phyloP scores from a whole-genome alignment of 2,888 invertebrate genomes.

The Arenicola marina region DNA sequence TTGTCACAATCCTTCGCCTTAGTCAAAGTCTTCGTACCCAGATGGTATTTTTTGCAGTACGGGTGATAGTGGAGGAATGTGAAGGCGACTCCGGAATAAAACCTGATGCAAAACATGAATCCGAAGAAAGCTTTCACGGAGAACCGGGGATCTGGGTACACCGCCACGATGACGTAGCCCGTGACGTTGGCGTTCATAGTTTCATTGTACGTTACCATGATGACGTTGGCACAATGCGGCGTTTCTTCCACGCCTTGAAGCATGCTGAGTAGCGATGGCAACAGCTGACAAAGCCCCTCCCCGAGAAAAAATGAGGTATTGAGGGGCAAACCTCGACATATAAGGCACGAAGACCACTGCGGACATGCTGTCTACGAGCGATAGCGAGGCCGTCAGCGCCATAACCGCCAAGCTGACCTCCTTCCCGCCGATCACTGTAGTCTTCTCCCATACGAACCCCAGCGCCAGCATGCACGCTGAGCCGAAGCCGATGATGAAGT shows the following conservation, averaged over 20 bases:
- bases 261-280: slow-evolving; percentile 74
- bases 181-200: too few relatives aligned
- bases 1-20: too few relatives aligned
- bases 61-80: slow-evolving; percentile 68
- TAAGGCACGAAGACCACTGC: slow-evolving; percentile 85
- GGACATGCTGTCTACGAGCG: slow-evolving; percentile 81
- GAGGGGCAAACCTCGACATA: slow-evolving; percentile 71
- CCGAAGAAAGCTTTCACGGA: slow-evolving; percentile 66
- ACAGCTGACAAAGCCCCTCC: slow-evolving; percentile 72
- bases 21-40: too few relatives aligned
- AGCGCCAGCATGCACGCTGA: slow-evolving; percentile 62
- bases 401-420: slow-evolving; percentile 64
- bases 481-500: slow-evolving; percentile 61
- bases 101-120: slow-evolving; percentile 69
- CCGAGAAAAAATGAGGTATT: slow-evolving; percentile 81
- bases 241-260: slow-evolving; percentile 74
- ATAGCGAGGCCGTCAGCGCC: slow-evolving; percentile 70
- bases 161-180: slow-evolving; percentile 31
- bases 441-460: slow-evolving; percentile 67
- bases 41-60: too few relatives aligned
- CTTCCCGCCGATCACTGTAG: slow-evolving; percentile 63
- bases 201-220: slow-evolving; percentile 32
- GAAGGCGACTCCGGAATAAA: slow-evolving; percentile 71
- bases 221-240: slow-evolving; percentile 49
- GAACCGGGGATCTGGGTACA: slow-evolving; percentile 66